These are phyloP conservation scores for Caracal caracal DNA, from an alignment of 2,113 vertebrate genomes.

Conservation along the genomic window DNA sequence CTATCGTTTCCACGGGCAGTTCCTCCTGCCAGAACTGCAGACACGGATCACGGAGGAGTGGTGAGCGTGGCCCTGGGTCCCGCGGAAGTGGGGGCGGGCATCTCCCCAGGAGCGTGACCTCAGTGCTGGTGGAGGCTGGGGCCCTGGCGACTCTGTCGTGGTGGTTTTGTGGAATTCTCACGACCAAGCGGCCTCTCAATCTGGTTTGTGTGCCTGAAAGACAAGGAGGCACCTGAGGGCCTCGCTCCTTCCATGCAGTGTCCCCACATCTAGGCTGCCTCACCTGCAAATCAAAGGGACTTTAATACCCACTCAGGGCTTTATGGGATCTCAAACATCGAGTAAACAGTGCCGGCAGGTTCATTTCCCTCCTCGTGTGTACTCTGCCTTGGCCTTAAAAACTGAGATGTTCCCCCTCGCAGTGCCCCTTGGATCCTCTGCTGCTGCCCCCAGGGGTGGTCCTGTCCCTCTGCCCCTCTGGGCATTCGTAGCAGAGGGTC, in stretches of 20 bases:
- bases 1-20: constrained; percentile 96
- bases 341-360: not conserved
- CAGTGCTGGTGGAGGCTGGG: rapidly evolving
- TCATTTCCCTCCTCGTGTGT: not conserved
- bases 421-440: not conserved
- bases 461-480: not conserved
- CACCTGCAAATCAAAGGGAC: not conserved
- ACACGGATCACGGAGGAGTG: constrained; percentile 94
- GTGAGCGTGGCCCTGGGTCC: constrained; percentile 83
- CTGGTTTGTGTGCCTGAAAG: not conserved
- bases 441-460: too few relatives aligned
- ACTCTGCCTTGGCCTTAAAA: not conserved
- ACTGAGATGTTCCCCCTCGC: not conserved
- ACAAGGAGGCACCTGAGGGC: not conserved
- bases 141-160: not conserved
- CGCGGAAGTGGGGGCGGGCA: rapidly evolving
- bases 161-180: not conserved
- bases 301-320: not conserved
- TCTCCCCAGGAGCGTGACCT: not conserved
- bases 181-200: not conserved
- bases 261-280: not conserved
- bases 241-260: not conserved
- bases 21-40: constrained; percentile 96
- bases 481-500: not conserved
- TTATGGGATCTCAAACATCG: not conserved